Base-by-base conservation (phyloP, 2,888 invertebrate species). In the Entomobrya proxima region DNA sequence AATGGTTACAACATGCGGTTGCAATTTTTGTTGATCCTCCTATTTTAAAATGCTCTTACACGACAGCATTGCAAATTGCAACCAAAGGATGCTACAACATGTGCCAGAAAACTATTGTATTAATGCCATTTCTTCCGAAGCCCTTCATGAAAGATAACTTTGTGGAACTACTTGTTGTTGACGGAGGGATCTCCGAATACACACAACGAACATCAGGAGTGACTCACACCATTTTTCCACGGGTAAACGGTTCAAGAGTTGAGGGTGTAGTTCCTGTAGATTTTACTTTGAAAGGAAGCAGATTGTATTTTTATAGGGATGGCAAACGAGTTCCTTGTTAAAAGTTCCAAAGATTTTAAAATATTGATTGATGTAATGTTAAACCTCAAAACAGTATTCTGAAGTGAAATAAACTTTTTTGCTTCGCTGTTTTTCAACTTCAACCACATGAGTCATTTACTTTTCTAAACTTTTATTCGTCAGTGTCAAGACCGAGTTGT, bases 21-120 rank as follows among this genome's bases (percentile, higher is more conserved):
- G 72, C 55, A 5, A 40, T 84, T 13, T 77, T 84, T 30, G 27
- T 84, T 18, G 84, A 84, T n/a, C 84, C 84, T 6, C 84, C 84
- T 7, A 21, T 77, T n/a, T n/a, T 84, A 2, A 84, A 77, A 18
- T 77, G 77, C 11, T 84, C 77, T 0, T 84, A 77, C 32, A 44
- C 7, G 0, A 32, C 77, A 2, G 84, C 77, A 15, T 21, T 84
- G 5, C 77, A 77, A 27, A 24, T 77, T 24, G 84, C 84, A n/a
- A 37, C 27, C 21, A 2, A 24, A 11, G 84, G 77, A 24, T 21
- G 27, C 11, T 84, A 84, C 47, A 69, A 77, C 35, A 69, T 77
- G 0, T 35, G 67, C 21, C 67, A 77, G 18, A 84, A 69, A 24
- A 77, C 84, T 5, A 15, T 67, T 0, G 6, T 84, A 0, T 40